These are phyloP conservation scores for Oncorhynchus clarkii DNA, from an alignment of 2,113 vertebrate species.

Conservation along the genomic window DNA sequence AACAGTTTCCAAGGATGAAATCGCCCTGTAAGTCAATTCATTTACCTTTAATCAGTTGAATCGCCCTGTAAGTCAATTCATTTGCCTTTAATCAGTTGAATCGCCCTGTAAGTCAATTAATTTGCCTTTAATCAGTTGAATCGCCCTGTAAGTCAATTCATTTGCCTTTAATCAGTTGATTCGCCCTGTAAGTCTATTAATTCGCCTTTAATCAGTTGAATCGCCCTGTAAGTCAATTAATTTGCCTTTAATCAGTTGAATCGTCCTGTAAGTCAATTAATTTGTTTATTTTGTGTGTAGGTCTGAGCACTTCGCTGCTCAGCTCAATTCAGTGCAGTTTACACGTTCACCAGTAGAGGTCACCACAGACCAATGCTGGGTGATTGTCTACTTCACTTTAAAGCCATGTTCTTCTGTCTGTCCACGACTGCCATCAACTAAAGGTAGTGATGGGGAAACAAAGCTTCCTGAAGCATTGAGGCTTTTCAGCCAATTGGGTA, in stretches of 20 bases:
- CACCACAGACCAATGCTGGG: not conserved
- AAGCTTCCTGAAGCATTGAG: too few species aligned
- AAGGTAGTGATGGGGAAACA: not conserved
- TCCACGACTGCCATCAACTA: not conserved
- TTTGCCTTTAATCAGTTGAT: too few species aligned
- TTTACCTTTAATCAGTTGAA: not conserved
- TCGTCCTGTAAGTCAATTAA: conserved; percentile 34
- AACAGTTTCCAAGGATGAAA: conserved; percentile 19
- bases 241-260: too few species aligned
- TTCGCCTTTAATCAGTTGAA: too few species aligned
- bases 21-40: conserved; percentile 36
- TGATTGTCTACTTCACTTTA: not conserved
- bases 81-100: too few species aligned
- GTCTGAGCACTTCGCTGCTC: not conserved
- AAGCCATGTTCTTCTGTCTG: not conserved
- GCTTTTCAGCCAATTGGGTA: not conserved
- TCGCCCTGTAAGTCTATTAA: too few species aligned
- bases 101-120: too few species aligned
- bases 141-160: too few species aligned
- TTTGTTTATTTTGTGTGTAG: not conserved
- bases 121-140: too few species aligned
- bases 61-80: too few species aligned
- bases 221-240: too few species aligned
- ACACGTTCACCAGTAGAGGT: not conserved
- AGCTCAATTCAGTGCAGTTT: not conserved